phyloP scores from a whole-genome alignment of 2,797 vertebrate species.

The Rhinichthys osculus region DNA sequence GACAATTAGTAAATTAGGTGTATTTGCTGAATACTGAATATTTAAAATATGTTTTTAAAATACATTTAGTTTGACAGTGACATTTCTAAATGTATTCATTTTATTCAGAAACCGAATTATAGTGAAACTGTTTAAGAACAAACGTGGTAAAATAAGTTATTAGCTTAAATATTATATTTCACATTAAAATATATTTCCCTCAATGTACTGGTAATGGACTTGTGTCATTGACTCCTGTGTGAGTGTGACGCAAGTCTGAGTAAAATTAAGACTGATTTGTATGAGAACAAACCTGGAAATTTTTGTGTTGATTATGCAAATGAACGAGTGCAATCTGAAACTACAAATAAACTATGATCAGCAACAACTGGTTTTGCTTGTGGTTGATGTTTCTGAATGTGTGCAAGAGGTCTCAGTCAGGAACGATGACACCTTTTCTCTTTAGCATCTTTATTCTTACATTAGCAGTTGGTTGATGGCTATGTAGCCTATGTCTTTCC shows the following conservation, averaged over 20 bases:
- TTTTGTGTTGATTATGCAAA: not conserved
- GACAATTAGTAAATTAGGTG: not conserved
- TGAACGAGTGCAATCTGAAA: not conserved
- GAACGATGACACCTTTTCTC: no score
- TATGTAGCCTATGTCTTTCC: no score
- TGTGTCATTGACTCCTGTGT: not conserved
- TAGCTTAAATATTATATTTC: not conserved
- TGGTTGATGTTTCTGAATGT: not conserved
- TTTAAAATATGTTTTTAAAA: not conserved
- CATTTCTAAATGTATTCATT: not conserved
- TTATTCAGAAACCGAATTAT: not conserved
- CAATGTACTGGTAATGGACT: not conserved
- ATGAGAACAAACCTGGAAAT: not conserved
- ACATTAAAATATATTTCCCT: conserved; percentile 1
- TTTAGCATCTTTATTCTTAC: no score
- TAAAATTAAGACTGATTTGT: not conserved
- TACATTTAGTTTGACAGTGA: not conserved
- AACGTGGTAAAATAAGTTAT: not conserved
- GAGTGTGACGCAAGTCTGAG: not conserved
- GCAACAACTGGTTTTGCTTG: not conserved
- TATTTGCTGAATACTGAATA: not conserved
- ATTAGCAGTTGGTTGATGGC: no score
- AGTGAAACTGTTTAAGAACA: not conserved
- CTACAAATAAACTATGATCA: conserved; percentile 25
- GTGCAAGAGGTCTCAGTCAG: no score